Evolutionary conservation across 2,797 vertebrate genomes (phyloP).

Genomic region (Eutrigla gurnardus): DNA sequence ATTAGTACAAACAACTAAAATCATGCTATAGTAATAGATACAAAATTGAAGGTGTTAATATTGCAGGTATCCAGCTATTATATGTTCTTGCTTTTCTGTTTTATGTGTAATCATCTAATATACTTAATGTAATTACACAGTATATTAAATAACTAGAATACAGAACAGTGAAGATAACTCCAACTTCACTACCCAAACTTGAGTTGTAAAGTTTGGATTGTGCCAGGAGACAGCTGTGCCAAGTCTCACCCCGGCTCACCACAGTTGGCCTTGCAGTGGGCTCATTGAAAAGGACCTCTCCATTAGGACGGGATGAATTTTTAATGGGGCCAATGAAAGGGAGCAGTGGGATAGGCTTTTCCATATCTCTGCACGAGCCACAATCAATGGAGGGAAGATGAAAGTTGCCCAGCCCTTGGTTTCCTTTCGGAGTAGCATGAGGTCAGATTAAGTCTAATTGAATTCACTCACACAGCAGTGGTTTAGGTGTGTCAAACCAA

Average conservation of each 20-base stretch:
- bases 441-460: conserved; percentile 83
- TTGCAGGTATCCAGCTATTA: background rate
- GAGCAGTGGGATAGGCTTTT: conserved; percentile 83
- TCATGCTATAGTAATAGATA: background rate
- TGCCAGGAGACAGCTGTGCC: conserved; percentile 62
- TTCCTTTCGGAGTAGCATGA: conserved; percentile 80
- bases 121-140: background rate
- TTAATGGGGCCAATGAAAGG: conserved; percentile 85
- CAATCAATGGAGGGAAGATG: conserved; percentile 84
- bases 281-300: conserved; percentile 74
- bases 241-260: conserved; percentile 57
- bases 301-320: conserved; percentile 82
- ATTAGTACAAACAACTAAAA: background rate
- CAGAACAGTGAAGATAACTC: background rate
- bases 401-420: conserved; percentile 77
- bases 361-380: conserved; percentile 81
- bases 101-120: background rate
- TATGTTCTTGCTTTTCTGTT: background rate
- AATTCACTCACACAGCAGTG: conserved; percentile 81
- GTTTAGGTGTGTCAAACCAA: conserved; percentile 73
- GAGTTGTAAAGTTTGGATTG: conserved; percentile 34
- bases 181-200: conserved; percentile 9
- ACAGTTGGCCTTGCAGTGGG: conserved; percentile 58
- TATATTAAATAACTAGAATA: background rate
- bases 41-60: background rate